Percentiles rank a stretch among this genome's conserved stretches.
Conservation (phyloP, 2,113 vertebrate species). For the Lota lota region DNA sequence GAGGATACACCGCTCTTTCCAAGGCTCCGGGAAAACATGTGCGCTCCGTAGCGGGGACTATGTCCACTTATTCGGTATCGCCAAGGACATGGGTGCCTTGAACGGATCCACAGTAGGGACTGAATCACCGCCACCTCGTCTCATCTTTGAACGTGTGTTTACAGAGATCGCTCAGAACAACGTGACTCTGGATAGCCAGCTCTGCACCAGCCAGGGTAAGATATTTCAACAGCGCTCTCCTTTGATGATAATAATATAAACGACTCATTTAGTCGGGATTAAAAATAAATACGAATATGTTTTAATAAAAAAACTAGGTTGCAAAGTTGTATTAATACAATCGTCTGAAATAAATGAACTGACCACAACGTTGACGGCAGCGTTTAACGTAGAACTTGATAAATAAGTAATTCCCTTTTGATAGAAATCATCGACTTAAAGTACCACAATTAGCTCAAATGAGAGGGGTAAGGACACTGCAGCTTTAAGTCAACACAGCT, state of each 20-base stretch:
- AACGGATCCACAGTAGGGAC: constrained; percentile 49
- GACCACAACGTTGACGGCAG: no score
- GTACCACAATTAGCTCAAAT: constrained; percentile 11
- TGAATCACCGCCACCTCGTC: constrained; percentile 41
- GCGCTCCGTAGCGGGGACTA: constrained; percentile 41
- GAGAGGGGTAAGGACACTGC: constrained; percentile 55
- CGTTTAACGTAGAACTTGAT: background rate
- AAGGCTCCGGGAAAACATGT: constrained; percentile 46
- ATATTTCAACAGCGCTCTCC: constrained; percentile 38
- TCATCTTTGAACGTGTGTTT: constrained; percentile 46
- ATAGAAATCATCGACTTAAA: background rate
- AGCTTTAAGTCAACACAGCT: constrained; percentile 63
- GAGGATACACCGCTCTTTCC: constrained; percentile 33
- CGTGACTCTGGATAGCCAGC: constrained; percentile 63
- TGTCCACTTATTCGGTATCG: constrained; percentile 51
- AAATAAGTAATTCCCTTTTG: constrained; percentile 13
- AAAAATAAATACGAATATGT: background rate
- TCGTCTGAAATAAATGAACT: background rate
- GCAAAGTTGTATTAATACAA: background rate
- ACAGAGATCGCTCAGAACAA: constrained; percentile 61
- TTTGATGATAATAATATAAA: background rate
- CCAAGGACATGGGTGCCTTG: constrained; percentile 59
- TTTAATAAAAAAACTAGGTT: background rate
- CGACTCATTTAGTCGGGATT: background rate
- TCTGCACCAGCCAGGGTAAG: constrained; percentile 78